A percentile compares a stretch with the other conserved stretches of the same genome.
Evolutionary conservation across 2,888 invertebrate genomes (phyloP).

Genomic region (Orchesellides sinensis): DNA sequence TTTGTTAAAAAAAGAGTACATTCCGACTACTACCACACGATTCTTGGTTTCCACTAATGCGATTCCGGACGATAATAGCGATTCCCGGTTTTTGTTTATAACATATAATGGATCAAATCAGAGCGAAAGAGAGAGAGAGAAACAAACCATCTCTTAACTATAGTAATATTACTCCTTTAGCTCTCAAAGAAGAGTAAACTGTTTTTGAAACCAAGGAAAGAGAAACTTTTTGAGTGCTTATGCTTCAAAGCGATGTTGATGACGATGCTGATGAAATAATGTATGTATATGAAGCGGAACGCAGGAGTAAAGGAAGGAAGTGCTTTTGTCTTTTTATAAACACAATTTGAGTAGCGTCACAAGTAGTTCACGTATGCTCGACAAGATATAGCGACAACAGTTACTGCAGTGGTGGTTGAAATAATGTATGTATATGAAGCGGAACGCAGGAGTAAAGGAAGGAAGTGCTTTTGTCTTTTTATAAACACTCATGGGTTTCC

Average conservation of each 20-base stretch:
- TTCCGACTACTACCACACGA: too few species aligned
- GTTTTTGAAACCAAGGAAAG: slow-evolving; percentile 41
- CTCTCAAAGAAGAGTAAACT: slow-evolving; percentile 33
- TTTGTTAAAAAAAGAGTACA: too few species aligned
- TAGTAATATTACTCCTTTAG: too few species aligned
- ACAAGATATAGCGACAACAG: slow-evolving; percentile 3
- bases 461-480: slow-evolving; percentile 40
- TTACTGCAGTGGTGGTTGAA: slow-evolving; percentile 11
- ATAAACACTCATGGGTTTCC: slow-evolving; percentile 21
- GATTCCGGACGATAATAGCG: background rate
- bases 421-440: slow-evolving; percentile 6
- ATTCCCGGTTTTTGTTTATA: background rate
- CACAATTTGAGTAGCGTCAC: slow-evolving; percentile 37
- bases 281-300: slow-evolving; percentile 6
- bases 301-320: background rate
- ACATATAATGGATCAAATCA: slow-evolving; percentile 20
- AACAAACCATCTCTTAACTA: too few species aligned
- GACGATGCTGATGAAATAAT: slow-evolving; percentile 13
- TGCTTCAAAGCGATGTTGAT: background rate
- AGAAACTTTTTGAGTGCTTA: slow-evolving; percentile 44
- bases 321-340: slow-evolving; percentile 40
- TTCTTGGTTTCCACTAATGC: background rate
- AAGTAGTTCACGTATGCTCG: slow-evolving; percentile 43
- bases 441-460: background rate
- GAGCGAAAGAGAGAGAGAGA: too few species aligned